phyloP scores from a whole-genome alignment of 2,113 vertebrate genomes.

The Acrocephalus kingi region DNA sequence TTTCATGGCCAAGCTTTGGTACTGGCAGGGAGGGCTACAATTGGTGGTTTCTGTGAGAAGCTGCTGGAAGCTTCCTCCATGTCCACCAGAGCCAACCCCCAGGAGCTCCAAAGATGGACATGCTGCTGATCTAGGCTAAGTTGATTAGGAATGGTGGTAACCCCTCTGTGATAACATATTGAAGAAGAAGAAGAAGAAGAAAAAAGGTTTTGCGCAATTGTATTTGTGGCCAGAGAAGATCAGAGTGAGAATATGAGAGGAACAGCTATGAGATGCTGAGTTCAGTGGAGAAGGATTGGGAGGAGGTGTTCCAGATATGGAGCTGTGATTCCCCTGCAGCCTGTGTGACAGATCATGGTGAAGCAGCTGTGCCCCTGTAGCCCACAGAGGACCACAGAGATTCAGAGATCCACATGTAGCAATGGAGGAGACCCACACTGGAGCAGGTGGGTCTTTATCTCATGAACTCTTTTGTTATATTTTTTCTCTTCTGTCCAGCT shows the following conservation, averaged over 20 bases:
- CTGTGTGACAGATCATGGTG: neutral
- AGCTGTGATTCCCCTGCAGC: neutral
- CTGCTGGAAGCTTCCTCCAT: neutral
- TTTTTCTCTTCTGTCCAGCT: neutral
- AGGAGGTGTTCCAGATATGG: neutral
- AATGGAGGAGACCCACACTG: neutral
- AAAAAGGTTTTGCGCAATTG: fast-evolving
- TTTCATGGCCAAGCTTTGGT: neutral
- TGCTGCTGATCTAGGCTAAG: neutral
- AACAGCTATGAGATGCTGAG: neutral
- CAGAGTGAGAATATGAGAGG: neutral
- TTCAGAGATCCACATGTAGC: neutral
- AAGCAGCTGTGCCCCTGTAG: neutral
- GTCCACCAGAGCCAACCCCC: neutral
- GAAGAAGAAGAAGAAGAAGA: neutral
- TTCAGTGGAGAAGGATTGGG: neutral
- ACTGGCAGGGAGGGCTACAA: neutral
- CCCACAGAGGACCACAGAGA: neutral
- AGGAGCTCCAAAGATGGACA: neutral
- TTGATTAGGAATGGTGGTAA: neutral
- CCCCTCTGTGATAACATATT: neutral
- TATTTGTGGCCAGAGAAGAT: too few relatives aligned
- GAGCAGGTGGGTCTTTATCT: neutral
- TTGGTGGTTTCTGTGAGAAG: neutral
- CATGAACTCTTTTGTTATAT: neutral